Base-by-base conservation (phyloP, 2,888 invertebrate species). In the Rhagonycha fulva region DNA sequence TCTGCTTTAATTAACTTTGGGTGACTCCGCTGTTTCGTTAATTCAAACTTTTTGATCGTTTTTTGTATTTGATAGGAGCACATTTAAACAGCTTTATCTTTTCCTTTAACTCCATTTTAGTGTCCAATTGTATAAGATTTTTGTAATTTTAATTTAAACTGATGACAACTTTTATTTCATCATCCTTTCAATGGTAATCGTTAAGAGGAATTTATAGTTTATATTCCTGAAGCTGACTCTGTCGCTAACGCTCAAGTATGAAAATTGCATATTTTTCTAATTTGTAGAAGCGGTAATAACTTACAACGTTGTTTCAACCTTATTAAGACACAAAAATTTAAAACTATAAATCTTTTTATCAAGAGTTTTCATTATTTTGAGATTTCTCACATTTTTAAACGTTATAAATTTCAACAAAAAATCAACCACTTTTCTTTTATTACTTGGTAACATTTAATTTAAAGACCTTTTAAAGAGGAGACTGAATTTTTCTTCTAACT, bases 1-100 rank as follows among this genome's bases (percentile, higher is more conserved):
- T 80, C 80, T 77, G 79, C 78, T 76, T 79, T 81, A 81, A 81
- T 81, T 80, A 81, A 78, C 75, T 81, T 78, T 74, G 63, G 75
- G 77, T 77, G 78, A 76, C 78, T 79, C 30, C 47, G 72, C 80
- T 78, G 79, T 77, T 80, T 81, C 78, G 78, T 79, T 79, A 75
- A 76, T 76, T 79, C 75, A 77, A 79, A 79, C 78, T 80, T 80
- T 80, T 80, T 77, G 62, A 60, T 76, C 72, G 24, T 76, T 66
- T 72, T 30, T 72, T 69, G 71, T 71, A 62, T 75, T 75, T 75
- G 68, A 62, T 68, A 62, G 32, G 28, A 68, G 32, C 67, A 47
- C 71, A 26, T 71, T 71, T 24, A 70, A 61, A 67, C 67, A 23
- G 66, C 19, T 60, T 66, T 74, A 63, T 74, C 66, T 70, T 24